Evolutionary conservation across 2,888 invertebrate species (phyloP).

Genomic region (Pomacea canaliculata): DNA sequence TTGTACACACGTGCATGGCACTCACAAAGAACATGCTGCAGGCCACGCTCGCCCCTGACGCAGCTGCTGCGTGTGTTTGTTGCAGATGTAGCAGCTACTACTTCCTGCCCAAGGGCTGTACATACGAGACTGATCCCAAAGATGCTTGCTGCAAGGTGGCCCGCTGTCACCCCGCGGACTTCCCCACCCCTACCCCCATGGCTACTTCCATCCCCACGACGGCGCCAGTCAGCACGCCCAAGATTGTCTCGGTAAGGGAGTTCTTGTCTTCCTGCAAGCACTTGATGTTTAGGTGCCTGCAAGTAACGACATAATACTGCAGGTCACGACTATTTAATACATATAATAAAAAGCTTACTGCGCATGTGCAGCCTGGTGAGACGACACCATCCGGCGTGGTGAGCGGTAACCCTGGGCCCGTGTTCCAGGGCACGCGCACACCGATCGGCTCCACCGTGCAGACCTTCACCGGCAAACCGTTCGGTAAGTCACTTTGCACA

Average conservation of each 20-base stretch:
- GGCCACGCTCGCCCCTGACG: too few relatives aligned
- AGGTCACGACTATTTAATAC: too few relatives aligned
- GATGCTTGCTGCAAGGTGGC: conserved; percentile 47
- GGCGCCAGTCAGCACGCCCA: conserved; percentile 13
- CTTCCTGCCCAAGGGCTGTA: conserved; percentile 47
- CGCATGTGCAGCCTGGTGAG: background rate
- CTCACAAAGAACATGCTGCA: too few relatives aligned
- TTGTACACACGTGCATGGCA: too few relatives aligned
- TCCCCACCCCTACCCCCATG: conserved; percentile 37
- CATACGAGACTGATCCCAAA: conserved; percentile 39
- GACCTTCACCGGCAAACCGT: conserved; percentile 19
- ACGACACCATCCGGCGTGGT: conserved; percentile 18
- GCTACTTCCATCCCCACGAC: conserved; percentile 29
- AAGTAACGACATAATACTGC: too few relatives aligned
- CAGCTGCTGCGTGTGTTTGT: too few relatives aligned
- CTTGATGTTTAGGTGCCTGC: too few relatives aligned
- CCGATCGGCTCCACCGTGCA: conserved; percentile 13
- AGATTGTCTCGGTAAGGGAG: background rate
- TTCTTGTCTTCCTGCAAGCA: too few relatives aligned
- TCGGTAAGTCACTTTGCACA: background rate
- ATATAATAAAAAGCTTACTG: too few relatives aligned
- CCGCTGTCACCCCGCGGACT: conserved; percentile 40
- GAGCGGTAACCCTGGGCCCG: conserved; percentile 13
- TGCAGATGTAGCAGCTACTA: conserved; percentile 47
- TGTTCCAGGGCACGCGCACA: conserved; percentile 15